Evolutionary conservation across 2,113 vertebrate genomes (phyloP).

Genomic region (Crypturellus undulatus): DNA sequence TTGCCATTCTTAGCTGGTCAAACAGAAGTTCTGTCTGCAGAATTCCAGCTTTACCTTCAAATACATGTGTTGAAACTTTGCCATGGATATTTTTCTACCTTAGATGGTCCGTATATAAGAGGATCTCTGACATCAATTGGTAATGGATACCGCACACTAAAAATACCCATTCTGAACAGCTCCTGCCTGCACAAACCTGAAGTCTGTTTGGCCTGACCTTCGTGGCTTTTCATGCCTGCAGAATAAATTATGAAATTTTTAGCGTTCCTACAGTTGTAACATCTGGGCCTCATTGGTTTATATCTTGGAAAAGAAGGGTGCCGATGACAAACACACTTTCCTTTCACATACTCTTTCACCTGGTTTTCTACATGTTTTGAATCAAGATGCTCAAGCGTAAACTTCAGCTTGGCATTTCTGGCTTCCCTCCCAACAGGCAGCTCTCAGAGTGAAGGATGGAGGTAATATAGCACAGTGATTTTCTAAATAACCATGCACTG

Average conservation of each 20-base stretch:
- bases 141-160: slow-evolving; percentile 61
- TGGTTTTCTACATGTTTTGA: slow-evolving; percentile 37
- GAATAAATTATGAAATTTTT: slow-evolving; percentile 74
- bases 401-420: background rate
- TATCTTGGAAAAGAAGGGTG: slow-evolving; percentile 45
- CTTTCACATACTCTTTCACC: background rate
- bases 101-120: slow-evolving; percentile 40
- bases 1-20: slow-evolving; percentile 39
- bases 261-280: slow-evolving; percentile 59
- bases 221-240: slow-evolving; percentile 51
- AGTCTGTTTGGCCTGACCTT: slow-evolving; percentile 50
- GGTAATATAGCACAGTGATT: background rate
- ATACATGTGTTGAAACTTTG: slow-evolving; percentile 47
- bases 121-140: slow-evolving; percentile 57
- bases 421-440: background rate
- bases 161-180: background rate
- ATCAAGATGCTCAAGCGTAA: slow-evolving; percentile 26
- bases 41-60: slow-evolving; percentile 28
- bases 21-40: slow-evolving; percentile 2
- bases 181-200: slow-evolving; percentile 4
- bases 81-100: slow-evolving; percentile 52
- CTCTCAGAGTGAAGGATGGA: background rate
- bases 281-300: slow-evolving; percentile 67
- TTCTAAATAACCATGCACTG: background rate
- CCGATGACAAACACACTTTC: slow-evolving; percentile 17